Base-by-base conservation (phyloP, 2,888 invertebrate species). In the Apeira syringaria region DNA sequence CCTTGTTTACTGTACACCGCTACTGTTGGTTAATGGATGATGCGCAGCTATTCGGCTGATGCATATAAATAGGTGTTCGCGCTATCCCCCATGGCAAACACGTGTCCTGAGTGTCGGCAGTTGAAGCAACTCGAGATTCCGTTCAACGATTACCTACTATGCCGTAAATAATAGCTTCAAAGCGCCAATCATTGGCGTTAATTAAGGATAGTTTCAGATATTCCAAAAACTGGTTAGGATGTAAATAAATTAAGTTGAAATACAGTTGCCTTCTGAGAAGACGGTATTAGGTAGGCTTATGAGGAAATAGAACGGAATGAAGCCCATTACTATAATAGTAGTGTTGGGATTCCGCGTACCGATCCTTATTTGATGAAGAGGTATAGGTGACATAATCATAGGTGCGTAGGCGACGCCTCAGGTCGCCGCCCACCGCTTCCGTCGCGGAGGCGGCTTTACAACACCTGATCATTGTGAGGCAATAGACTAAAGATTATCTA, bases 361-460 rank as follows among this genome's bases (percentile, higher is more conserved):
- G 72, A 75, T 78, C 83, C 82, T 77, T 82, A 76, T 80, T 77
- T 68, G 83, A 75, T 68, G 69, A 74, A 70, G 67, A 70, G 69
- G 72, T 74, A 78, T 78, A 68, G 80, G 79, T 85, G 85, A 85
- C 82, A 83, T 82, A 85, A 84, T 74, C 74, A 49, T 42, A 44
- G 67, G 53, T 61, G 73, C 70, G 87, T 87, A 68, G 86, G 86
- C 75, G 76, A 65, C 68, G 69, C 68, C 73, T 62, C 65, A 56
- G 67, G 69, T 68, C 62, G 55, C 74, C 88, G 74, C 88, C 88
- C 80, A 89, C 88, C 33, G 81, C 78, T 85, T 88, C 87, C 88
- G 87, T 70, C 69, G 80, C 67, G 74, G 76, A 75, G 84, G 86
- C 81, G 83, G 66, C 60, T 61, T 64, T 68, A 69, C 67, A 74